Base-by-base conservation (phyloP, 2,888 invertebrate genomes). In the Pemphredon lugubris region DNA sequence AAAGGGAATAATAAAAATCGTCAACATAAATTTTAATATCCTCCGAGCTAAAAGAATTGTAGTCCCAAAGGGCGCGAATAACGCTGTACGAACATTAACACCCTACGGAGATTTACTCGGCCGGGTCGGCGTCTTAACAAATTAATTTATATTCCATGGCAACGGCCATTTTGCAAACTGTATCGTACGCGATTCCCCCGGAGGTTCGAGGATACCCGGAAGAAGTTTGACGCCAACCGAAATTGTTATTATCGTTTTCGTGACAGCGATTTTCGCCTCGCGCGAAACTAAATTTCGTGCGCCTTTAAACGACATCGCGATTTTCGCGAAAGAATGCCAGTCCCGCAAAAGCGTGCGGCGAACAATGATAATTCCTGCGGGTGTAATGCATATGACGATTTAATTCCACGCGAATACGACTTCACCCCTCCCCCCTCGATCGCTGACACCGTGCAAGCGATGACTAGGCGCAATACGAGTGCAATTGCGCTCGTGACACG, bases 81-180 rank as follows among this genome's bases (percentile, higher is more conserved):
- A 63, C 55, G 64, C 72, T 60, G 30, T 66, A 32, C 32, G 45
- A 64, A 58, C 77, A 66, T 73, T 76, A 68, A 66, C 73, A 40
- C 65, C n/a, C 61, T 57, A 57, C 37, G 61, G 61, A 34, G 66
- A 57, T 66, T 47, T 47, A 47, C 32, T 26, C 21, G 54, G 42
- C 44, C 23, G 42, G 20, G 44, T 20, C 5, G 39, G 57, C 71
- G 72, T 73, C 73, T 73, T 73, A 69, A 66, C 73, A 67, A 73
- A 77, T 77, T 77, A 73, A 77, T 77, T 77, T 77, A 77, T 77
- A 77, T 77, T 60, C 73, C 76, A 42, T 40, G 59, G 53, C 61
- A 53, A 53, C 58, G 63, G 57, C 57, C 66, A 73, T 77, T 73
- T 45, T 20, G 21, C 3, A 34, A n/a, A n/a, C 11, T 34, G 34